Percentiles rank a stretch among this genome's conserved stretches.
Evolutionary conservation across 1,140 invertebrate genomes (phyloP).

Genomic region (Conopomorpha cramerella): DNA sequence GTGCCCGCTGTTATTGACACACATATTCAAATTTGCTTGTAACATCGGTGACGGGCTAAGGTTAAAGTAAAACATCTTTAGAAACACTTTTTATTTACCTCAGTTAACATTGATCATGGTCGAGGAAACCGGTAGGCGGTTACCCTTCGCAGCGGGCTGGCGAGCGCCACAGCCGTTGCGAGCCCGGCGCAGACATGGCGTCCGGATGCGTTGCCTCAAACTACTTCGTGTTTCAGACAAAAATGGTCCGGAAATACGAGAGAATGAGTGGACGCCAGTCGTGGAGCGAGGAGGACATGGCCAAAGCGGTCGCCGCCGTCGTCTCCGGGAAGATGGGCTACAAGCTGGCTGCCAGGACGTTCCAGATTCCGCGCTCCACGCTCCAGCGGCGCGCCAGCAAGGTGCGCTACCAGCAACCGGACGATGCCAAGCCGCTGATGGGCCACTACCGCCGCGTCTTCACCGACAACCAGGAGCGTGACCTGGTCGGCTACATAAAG

Average conservation of each 20-base stretch:
- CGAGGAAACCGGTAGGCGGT: slow-evolving; percentile 46
- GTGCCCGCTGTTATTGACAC: too few species aligned
- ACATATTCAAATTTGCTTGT: too few species aligned
- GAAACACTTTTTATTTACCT: slow-evolving; percentile 37
- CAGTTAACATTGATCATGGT: slow-evolving; percentile 39
- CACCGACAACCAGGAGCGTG: slow-evolving; percentile 48
- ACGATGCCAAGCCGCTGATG: slow-evolving; percentile 45
- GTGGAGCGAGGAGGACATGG: slow-evolving; percentile 56
- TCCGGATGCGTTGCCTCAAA: slow-evolving; percentile 3
- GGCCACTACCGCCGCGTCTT: slow-evolving; percentile 46
- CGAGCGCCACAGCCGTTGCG: too few species aligned
- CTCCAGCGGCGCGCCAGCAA: slow-evolving; percentile 48
- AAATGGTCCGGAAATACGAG: slow-evolving; percentile 55
- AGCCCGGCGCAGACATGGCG: neutral
- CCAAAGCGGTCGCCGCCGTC: slow-evolving; percentile 48
- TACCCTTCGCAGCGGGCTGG: slow-evolving; percentile 53
- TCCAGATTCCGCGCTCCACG: slow-evolving; percentile 47
- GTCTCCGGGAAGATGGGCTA: slow-evolving; percentile 57
- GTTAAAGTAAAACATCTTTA: slow-evolving; percentile 33
- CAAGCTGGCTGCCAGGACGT: slow-evolving; percentile 47
- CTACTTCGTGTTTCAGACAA: too few species aligned
- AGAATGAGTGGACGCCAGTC: slow-evolving; percentile 55
- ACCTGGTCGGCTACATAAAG: slow-evolving; percentile 48
- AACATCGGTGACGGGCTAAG: too few species aligned
- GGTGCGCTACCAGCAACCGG: slow-evolving; percentile 39